Evolutionary conservation across 2,797 vertebrate species (phyloP), one percentile per base, ranked within the genome.

Genomic region (Danionella dracula): DNA sequence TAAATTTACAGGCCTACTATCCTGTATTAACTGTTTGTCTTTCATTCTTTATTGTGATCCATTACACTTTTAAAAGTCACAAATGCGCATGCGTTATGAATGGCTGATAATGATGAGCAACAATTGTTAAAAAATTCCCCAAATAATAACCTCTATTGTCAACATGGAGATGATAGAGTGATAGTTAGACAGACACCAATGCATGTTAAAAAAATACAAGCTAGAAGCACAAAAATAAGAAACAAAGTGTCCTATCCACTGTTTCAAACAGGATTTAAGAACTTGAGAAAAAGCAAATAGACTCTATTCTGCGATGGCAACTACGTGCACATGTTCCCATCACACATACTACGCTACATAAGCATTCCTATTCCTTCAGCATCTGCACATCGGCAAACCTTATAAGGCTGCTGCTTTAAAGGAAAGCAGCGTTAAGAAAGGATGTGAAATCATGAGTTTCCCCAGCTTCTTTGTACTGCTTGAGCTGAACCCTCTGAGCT

Each of bases 321-420:
- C 29, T 32, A 60, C 46, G 32, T 31, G 48, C 35, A 50, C 34
- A 50, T 5, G 16, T 17, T 53, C 59, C 51, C 29, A 51, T 53
- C 20, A 21, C 19, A 51, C 20, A 21, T 13, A 51, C 55, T 7
- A 29, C 38, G 41, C 40, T 23, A 37, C 35, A 48, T 8, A 66
- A 48, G 48, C 42, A 49, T 49, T 44, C 51, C 32, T 57, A 42
- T 1, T 11, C 48, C 21, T 27, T 35, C 44, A 46, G 57, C 57
- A 34, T 44, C 40, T 45, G 40, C 10, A 12, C 3, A 27, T 27
- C 8, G 48, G 46, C 21, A 46, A 57, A 38, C 53, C 65, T 32
- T 60, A 55, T 42, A 49, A 60, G 55, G 71, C 13, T 15, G 45
- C 4, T 32, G 23, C 44, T 62, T 66, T 54, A 70, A 73, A 66